Conservation (phyloP, 2,888 invertebrate genomes). For the Drosophila nr. perissopoda region DNA sequence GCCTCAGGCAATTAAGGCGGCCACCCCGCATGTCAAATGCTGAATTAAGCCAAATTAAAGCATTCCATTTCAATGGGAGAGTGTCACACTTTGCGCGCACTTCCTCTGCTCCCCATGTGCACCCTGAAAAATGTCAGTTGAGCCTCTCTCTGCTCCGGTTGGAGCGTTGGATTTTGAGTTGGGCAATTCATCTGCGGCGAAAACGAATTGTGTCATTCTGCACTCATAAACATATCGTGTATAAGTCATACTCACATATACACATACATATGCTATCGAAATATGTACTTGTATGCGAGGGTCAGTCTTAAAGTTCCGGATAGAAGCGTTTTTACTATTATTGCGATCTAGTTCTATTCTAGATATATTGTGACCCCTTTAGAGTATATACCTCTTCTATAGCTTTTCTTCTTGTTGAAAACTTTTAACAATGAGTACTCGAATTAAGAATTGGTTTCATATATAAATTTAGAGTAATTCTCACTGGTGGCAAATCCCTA, state of each 20-base stretch:
- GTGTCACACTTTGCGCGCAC: conserved; percentile 77
- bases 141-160: conserved; percentile 14
- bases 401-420: too few species aligned
- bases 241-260: conserved; percentile 25
- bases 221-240: conserved; percentile 43
- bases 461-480: background rate
- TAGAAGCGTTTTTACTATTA: background rate
- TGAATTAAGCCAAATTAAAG: conserved; percentile 79
- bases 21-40: conserved; percentile 77
- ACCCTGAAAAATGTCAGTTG: conserved; percentile 21
- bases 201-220: conserved; percentile 71
- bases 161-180: conserved; percentile 42
- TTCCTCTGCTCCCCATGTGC: conserved; percentile 63
- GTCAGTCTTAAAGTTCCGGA: conserved; percentile 1
- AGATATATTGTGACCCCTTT: background rate
- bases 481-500: background rate
- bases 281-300: conserved; percentile 26
- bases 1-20: conserved; percentile 67
- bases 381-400: background rate
- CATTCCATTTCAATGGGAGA: conserved; percentile 76
- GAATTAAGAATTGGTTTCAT: background rate
- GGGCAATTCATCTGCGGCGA: conserved; percentile 72
- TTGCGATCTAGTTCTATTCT: background rate
- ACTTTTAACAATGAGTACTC: background rate
- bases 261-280: background rate